A percentile compares a stretch with the other conserved stretches of the same genome.
Evolutionary conservation across 2,888 invertebrate genomes (phyloP).

Genomic region (Mythimna ferrago): DNA sequence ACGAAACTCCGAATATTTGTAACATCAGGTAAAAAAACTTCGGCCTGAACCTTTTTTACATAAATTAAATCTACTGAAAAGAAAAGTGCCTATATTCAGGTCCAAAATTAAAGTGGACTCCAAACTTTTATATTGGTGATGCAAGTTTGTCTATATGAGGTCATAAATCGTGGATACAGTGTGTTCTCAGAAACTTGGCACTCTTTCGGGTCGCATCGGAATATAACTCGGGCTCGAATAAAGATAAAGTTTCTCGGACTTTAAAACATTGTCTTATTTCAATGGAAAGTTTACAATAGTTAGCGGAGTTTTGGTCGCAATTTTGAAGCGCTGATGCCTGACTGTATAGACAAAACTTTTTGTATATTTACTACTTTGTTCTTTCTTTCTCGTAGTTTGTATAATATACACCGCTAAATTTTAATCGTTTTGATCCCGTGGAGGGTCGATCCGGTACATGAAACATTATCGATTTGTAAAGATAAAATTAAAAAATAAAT

Average conservation of each 20-base stretch:
- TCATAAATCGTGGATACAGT: constrained; percentile 50
- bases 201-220: constrained; percentile 37
- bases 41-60: constrained; percentile 9
- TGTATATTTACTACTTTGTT: constrained; percentile 1
- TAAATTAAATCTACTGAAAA: constrained; percentile 10
- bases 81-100: constrained; percentile 28
- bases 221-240: constrained; percentile 39
- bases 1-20: constrained; percentile 5
- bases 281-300: constrained; percentile 37
- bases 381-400: not conserved
- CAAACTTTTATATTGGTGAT: constrained; percentile 53
- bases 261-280: constrained; percentile 46
- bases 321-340: not conserved
- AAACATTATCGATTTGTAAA: too few species aligned
- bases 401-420: too few species aligned
- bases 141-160: constrained; percentile 40
- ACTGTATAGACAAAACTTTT: not conserved
- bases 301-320: constrained; percentile 21
- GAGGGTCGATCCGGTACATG: too few species aligned
- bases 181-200: constrained; percentile 54
- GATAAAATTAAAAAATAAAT: too few species aligned
- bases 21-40: constrained; percentile 18
- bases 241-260: constrained; percentile 44
- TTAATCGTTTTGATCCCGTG: too few species aligned
- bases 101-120: constrained; percentile 16